Evolutionary conservation across 1,140 invertebrate genomes (phyloP).

Genomic region (Drosophila pallidifrons): DNA sequence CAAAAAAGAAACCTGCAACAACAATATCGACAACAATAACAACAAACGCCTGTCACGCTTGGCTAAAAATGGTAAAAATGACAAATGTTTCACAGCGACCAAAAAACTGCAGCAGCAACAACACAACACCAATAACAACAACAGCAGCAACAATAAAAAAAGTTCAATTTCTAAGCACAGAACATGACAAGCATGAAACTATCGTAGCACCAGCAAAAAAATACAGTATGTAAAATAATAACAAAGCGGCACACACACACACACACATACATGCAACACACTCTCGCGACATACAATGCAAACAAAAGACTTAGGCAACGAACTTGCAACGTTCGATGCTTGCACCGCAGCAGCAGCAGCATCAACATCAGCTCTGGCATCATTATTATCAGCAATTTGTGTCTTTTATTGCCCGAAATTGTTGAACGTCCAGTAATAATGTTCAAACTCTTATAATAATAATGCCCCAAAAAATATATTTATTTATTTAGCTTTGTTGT

Average conservation of each 20-base stretch:
- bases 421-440: slow-evolving; percentile 79
- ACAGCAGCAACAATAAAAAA: slow-evolving; percentile 56
- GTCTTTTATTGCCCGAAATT: slow-evolving; percentile 80
- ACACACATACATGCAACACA: slow-evolving; percentile 8
- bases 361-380: slow-evolving; percentile 45
- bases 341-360: slow-evolving; percentile 7
- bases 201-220: slow-evolving; percentile 58
- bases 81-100: slow-evolving; percentile 80
- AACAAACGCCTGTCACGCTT: slow-evolving; percentile 80
- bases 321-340: slow-evolving; percentile 48
- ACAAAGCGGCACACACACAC: slow-evolving; percentile 60
- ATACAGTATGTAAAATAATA: slow-evolving; percentile 80
- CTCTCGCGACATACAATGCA: slow-evolving; percentile 7
- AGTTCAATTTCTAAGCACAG: slow-evolving; percentile 75
- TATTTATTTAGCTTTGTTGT: slow-evolving; percentile 32
- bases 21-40: slow-evolving; percentile 45
- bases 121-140: background rate
- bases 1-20: slow-evolving; percentile 15
- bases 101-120: slow-evolving; percentile 65
- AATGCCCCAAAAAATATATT: slow-evolving; percentile 61
- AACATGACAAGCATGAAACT: slow-evolving; percentile 82
- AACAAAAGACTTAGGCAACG: slow-evolving; percentile 78
- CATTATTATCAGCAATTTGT: slow-evolving; percentile 83
- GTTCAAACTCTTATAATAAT: slow-evolving; percentile 76
- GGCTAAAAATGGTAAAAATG: slow-evolving; percentile 83